Conservation (phyloP, 2,888 invertebrate species). For the Apamea epomidion region DNA sequence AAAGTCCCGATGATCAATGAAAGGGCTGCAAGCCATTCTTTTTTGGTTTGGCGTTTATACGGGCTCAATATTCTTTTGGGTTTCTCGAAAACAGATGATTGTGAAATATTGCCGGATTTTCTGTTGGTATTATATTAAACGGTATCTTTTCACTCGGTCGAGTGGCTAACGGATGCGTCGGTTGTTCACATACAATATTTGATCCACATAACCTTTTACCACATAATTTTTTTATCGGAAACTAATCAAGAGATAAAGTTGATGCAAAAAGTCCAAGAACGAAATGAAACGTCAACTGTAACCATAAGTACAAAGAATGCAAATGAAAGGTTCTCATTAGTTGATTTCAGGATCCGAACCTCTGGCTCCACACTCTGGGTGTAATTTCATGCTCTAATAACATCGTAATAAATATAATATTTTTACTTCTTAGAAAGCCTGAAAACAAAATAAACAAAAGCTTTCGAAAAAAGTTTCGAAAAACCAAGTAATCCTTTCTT, state of each 20-base stretch:
- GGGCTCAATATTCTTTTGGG: constrained; percentile 7
- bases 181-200: too few relatives aligned
- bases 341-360: too few relatives aligned
- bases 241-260: neutral
- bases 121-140: neutral
- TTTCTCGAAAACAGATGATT: neutral
- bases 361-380: too few relatives aligned
- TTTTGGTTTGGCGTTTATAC: neutral
- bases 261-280: neutral
- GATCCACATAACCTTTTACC: neutral
- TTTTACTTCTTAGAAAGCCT: neutral
- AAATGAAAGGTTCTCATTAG: too few relatives aligned
- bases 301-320: constrained; percentile 50
- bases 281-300: constrained; percentile 13
- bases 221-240: neutral
- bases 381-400: neutral
- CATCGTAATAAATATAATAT: neutral
- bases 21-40: constrained; percentile 6
- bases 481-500: constrained; percentile 10
- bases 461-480: neutral
- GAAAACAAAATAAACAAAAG: neutral
- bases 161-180: neutral
- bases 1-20: constrained; percentile 4
- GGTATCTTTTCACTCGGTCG: neutral
- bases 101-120: neutral